A percentile compares a stretch with the other conserved stretches of the same genome.
Conservation (phyloP, 2,797 vertebrate species). For the Epinephelus awoara region DNA sequence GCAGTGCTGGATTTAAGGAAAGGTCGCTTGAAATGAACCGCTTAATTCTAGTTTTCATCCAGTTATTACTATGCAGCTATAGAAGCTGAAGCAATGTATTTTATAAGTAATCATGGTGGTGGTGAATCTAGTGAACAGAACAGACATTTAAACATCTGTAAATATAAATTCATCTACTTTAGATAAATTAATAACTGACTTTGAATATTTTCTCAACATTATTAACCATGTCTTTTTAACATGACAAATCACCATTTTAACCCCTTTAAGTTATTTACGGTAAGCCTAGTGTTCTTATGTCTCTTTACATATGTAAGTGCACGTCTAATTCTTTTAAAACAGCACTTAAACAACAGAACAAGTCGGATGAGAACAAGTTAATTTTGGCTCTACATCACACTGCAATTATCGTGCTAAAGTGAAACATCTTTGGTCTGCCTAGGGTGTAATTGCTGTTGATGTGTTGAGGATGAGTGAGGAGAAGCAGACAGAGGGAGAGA, state of each 20-base stretch:
- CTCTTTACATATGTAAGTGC: slow-evolving; percentile 3
- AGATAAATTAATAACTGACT: background rate
- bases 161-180: background rate
- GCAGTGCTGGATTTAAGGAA: too few relatives aligned
- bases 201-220: background rate
- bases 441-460: slow-evolving; percentile 60
- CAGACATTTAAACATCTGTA: slow-evolving; percentile 10
- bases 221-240: background rate
- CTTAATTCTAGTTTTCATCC: background rate
- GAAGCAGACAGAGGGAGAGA: slow-evolving; percentile 7
- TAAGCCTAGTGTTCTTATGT: background rate
- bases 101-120: background rate
- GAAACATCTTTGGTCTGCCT: slow-evolving; percentile 56
- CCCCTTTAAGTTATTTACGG: background rate
- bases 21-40: too few relatives aligned
- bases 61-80: background rate
- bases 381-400: slow-evolving; percentile 50
- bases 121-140: background rate
- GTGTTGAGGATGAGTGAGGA: slow-evolving; percentile 54
- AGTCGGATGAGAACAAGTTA: slow-evolving; percentile 9
- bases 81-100: background rate
- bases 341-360: background rate
- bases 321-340: slow-evolving; percentile 31
- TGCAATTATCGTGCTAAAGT: slow-evolving; percentile 54
- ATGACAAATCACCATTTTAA: background rate